Percentiles rank a stretch among this genome's conserved stretches.
phyloP scores from a whole-genome alignment of 2,888 invertebrate genomes.

The Papilio demoleus region DNA sequence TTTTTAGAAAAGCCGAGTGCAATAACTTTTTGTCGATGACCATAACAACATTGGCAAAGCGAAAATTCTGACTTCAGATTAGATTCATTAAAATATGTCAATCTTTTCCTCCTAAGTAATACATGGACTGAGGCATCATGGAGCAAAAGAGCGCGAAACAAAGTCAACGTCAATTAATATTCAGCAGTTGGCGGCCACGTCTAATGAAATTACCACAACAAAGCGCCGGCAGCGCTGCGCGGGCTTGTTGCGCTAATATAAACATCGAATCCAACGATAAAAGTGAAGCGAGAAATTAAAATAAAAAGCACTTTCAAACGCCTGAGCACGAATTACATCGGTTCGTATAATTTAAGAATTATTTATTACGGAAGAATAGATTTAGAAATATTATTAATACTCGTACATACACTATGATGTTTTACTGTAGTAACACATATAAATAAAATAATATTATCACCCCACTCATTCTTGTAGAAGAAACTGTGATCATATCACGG shows the following conservation, averaged over 20 bases:
- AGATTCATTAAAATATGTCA: neutral
- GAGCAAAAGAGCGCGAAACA: constrained; percentile 58
- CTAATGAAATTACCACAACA: constrained; percentile 81
- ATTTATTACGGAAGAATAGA: constrained; percentile 18
- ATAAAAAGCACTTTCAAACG: constrained; percentile 37
- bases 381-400: too few relatives aligned
- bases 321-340: constrained; percentile 3
- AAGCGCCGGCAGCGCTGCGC: constrained; percentile 64
- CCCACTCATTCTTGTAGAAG: neutral
- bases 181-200: constrained; percentile 67
- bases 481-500: neutral
- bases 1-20: too few relatives aligned
- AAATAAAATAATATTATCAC: too few relatives aligned
- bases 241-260: constrained; percentile 76
- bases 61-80: too few relatives aligned
- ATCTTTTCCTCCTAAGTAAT: constrained; percentile 14
- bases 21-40: too few relatives aligned
- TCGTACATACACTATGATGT: too few relatives aligned
- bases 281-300: constrained; percentile 49
- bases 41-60: too few relatives aligned
- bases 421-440: too few relatives aligned
- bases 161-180: constrained; percentile 71
- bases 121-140: constrained; percentile 36
- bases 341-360: constrained; percentile 24
- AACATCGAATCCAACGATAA: constrained; percentile 74